Evolutionary conservation across 2,797 vertebrate species (phyloP), one percentile per base, ranked within the genome.

Genomic region (Salmo trutta): DNA sequence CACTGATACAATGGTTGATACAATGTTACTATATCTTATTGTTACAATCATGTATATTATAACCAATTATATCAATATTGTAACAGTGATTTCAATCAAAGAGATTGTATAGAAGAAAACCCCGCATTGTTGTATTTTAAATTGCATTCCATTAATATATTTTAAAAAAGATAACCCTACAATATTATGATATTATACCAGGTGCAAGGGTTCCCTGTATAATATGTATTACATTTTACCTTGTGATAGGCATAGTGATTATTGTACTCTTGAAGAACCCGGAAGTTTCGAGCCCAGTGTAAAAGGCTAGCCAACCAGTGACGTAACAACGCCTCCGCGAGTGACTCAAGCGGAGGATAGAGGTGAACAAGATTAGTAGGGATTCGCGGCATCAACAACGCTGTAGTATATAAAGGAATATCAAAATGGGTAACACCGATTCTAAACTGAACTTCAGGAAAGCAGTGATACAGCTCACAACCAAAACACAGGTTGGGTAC

Each of bases 371-470:
- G 92, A 93, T 92, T 91, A 92, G 73, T 88, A 69, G 82, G 85
- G 87, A 90, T 90, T 84, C 82, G 84, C 84, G 75, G 84, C 81
- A 51, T 66, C 77, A 73, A 82, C 86, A 67, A 67, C 65, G 65
- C 65, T 19, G 19, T 81, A 84, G 86, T 65, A 73, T 75, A 79
- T 79, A 83, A 84, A 88, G 84, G 77, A 73, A 87, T 84, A 88
- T 82, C 84, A 85, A 89, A 67, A 98, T 99, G 97, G 97, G 97
- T 79, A 96, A 95, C 89, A 95, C 95, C 80, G 97, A 98, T 91
- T 98, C 97, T 17, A 98, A 98, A 91, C 93, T 98, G 62, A 97
- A 98, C 92, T 98, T 99, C 92, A 96, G 97, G 91, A 99, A 99
- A 91, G 97, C 97, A 69, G 97, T 98, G 85, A 98, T 99, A 88